Evolutionary conservation across 1,140 invertebrate species (phyloP).

Genomic region (Rhagoletis zephyria): DNA sequence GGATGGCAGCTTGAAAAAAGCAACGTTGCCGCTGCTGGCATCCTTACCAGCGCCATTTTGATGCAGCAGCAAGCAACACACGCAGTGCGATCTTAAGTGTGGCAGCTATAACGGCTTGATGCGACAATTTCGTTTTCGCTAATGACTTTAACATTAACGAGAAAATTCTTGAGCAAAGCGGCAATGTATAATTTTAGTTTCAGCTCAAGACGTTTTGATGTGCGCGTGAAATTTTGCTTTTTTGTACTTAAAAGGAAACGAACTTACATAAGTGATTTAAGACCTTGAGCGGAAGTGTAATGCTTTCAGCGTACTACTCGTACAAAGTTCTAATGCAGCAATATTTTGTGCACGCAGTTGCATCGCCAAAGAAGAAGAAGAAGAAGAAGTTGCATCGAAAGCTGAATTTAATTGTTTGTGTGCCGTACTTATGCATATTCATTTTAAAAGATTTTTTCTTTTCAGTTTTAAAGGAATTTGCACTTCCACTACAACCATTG

Average conservation of each 20-base stretch:
- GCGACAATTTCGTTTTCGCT: neutral
- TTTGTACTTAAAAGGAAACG: neutral
- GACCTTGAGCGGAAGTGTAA: neutral
- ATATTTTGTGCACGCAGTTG: too few relatives aligned
- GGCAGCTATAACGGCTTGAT: conserved; percentile 14
- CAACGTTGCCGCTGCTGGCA: neutral
- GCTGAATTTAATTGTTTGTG: too few relatives aligned
- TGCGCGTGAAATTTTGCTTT: neutral
- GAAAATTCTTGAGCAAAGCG: neutral
- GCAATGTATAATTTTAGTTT: neutral
- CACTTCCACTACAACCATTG: too few relatives aligned
- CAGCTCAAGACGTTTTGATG: conserved; percentile 3
- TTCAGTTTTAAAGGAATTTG: too few relatives aligned
- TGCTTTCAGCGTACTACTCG: too few relatives aligned
- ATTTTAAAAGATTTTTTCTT: too few relatives aligned
- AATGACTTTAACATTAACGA: conserved; percentile 33
- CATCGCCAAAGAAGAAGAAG: too few relatives aligned
- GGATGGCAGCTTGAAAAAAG: neutral
- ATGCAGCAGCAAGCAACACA: neutral
- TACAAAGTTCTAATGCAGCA: too few relatives aligned
- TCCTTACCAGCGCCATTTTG: neutral
- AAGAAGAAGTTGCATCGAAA: too few relatives aligned
- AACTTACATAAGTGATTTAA: conserved; percentile 5
- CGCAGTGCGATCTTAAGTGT: conserved; percentile 22
- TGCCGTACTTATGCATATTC: too few relatives aligned